Base-by-base conservation (phyloP, 2,113 vertebrate genomes). In the Pomatorhinus ruficollis region DNA sequence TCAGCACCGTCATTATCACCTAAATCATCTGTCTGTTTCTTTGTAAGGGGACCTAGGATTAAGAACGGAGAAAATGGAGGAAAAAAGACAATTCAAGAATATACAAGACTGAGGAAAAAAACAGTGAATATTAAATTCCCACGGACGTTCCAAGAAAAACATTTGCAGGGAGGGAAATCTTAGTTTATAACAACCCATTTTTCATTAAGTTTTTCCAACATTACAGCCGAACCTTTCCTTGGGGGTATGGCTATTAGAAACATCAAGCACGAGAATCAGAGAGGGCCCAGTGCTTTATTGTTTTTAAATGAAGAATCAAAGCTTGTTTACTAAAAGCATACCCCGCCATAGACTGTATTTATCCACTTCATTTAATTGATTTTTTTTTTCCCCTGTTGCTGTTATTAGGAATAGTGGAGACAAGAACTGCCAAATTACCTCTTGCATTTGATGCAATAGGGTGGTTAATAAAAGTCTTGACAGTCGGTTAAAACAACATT, bases 21-120 rank as follows among this genome's bases (percentile, higher is more conserved):
- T 99, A 99, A 99, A 99, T 99, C 99, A 99, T 99, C 99, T 98
- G 98, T 99, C 98, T 99, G 99, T 99, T 99, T 99, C 99, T 99
- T 99, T 99, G 99, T 99, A 99, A 99, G 99, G 98, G 99, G 99
- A 99, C 99, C 99, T 99, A 99, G 99, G 99, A 99, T 99, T 98
- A 99, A 99, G 98, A 99, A 98, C 52, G 99, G 98, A 99, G 98
- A 99, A 99, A 98, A 99, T 98, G 99, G 98, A 99, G 99, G 98
- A 97, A 98, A 97, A 99, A 99, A 99, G 98, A 99, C 98, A 98
- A 99, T 99, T 99, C 98, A 99, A 99, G 99, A 99, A 99, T 99
- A 99, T 98, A 99, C 98, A 99, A 98, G 98, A 98, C 94, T 98
- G 98, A 99, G 97, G 83, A 93, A 97, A 97, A 98, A 99, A 98